These are phyloP conservation scores for Microtus richardsoni DNA, from an alignment of 2,113 vertebrate genomes.

Conservation along the genomic window DNA sequence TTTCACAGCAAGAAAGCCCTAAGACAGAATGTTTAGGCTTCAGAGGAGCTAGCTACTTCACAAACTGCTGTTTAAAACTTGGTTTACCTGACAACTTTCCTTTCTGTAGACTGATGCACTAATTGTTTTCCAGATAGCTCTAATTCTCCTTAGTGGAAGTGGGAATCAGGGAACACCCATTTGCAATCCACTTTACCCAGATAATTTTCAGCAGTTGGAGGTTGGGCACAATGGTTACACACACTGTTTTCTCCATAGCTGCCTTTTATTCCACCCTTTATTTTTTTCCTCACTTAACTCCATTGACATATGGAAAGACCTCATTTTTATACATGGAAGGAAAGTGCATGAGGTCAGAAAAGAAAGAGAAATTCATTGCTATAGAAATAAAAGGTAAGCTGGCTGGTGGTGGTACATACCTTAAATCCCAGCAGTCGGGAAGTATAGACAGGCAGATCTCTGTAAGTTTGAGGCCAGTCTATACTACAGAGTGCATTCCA, in stretches of 20 bases:
- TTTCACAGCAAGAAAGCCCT: neutral
- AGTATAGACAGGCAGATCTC: too few relatives aligned
- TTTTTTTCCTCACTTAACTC: neutral
- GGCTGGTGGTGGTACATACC: too few relatives aligned
- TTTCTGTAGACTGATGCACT: constrained; percentile 28
- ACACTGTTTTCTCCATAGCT: constrained; percentile 47
- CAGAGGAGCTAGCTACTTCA: neutral
- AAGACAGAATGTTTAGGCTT: neutral
- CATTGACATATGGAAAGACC: neutral
- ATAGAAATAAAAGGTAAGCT: neutral
- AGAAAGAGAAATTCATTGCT: neutral
- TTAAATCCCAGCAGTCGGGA: too few relatives aligned
- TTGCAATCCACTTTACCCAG: constrained; percentile 21
- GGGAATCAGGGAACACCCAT: constrained; percentile 45
- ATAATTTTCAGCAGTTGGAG: constrained; percentile 34
- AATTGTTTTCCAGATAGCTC: constrained; percentile 57
- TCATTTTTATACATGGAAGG: neutral
- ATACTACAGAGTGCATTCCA: too few relatives aligned
- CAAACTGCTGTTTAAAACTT: neutral
- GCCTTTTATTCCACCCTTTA: constrained; percentile 21
- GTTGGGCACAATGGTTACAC: neutral
- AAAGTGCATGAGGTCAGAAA: neutral
- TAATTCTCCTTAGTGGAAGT: constrained; percentile 49
- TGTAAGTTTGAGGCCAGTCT: too few relatives aligned
- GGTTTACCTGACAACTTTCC: neutral